Evolutionary conservation across 2,113 vertebrate genomes (phyloP).

Genomic region (Meles meles): DNA sequence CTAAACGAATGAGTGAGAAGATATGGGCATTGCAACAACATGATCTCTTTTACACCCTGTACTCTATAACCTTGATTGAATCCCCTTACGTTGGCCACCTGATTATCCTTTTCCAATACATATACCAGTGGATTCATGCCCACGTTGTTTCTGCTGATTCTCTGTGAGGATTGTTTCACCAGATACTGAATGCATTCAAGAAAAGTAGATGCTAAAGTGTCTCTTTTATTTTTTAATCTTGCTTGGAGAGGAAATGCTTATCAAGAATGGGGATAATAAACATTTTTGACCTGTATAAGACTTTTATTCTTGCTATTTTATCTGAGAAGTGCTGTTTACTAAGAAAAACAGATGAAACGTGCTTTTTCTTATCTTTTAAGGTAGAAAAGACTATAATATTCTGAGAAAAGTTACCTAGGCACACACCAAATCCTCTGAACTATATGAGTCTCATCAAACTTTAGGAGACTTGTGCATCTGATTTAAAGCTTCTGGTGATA

Average conservation of each 20-base stretch:
- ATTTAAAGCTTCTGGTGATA: background rate
- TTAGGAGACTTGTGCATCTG: background rate
- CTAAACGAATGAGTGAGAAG: background rate
- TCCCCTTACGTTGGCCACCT: rapidly evolving
- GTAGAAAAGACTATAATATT: background rate
- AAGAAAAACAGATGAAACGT: background rate
- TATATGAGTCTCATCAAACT: background rate
- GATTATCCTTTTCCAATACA: no score
- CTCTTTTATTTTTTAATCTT: background rate
- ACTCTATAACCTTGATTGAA: background rate
- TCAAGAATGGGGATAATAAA: background rate
- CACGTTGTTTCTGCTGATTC: background rate
- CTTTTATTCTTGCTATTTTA: background rate
- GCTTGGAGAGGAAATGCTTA: background rate
- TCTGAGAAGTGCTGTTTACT: background rate
- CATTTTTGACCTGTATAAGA: background rate
- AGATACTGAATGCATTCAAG: background rate
- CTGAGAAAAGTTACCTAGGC: background rate
- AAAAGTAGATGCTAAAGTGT: background rate
- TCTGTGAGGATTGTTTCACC: background rate
- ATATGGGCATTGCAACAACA: rapidly evolving
- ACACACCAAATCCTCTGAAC: background rate
- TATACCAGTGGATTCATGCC: background rate
- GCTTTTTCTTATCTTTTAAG: background rate
- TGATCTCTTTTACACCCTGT: no score